Conservation (phyloP, 2,113 vertebrate species). For the Amphiprion ocellaris region DNA sequence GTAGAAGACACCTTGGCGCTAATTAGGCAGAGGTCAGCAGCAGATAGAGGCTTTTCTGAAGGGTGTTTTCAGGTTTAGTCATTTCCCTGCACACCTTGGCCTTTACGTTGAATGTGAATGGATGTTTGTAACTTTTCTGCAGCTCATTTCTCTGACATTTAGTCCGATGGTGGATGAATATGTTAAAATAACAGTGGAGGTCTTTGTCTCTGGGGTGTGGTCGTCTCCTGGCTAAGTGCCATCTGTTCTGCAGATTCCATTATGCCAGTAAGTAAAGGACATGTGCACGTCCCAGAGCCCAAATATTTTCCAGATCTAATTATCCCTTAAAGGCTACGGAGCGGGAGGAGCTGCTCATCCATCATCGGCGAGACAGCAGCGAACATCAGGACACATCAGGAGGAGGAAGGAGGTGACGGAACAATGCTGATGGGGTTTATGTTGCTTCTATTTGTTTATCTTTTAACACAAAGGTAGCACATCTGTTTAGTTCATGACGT, state of each 20-base stretch:
- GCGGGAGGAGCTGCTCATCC: slow-evolving; percentile 45
- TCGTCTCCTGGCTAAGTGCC: not conserved
- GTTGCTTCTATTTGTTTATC: not conserved
- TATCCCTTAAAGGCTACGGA: slow-evolving; percentile 43
- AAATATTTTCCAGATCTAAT: slow-evolving; percentile 62
- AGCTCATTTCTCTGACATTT: too few species aligned
- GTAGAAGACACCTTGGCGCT: too few species aligned
- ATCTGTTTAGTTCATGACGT: not conserved
- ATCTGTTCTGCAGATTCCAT: slow-evolving; percentile 49
- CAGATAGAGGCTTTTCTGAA: too few species aligned
- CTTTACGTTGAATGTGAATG: not conserved
- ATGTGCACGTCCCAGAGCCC: slow-evolving; percentile 26
- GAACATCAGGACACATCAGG: slow-evolving; percentile 2
- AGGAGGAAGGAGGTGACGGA: not conserved
- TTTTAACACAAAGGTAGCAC: too few species aligned
- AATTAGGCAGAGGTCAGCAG: too few species aligned
- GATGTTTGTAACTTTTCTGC: too few species aligned
- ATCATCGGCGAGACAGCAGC: slow-evolving; percentile 12
- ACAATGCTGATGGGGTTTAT: not conserved
- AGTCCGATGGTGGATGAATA: too few species aligned
- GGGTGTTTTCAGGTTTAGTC: too few species aligned
- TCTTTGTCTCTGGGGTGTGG: slow-evolving; percentile 9
- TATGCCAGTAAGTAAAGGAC: slow-evolving; percentile 13
- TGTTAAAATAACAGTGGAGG: not conserved
- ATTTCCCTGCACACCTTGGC: not conserved